phyloP scores from a whole-genome alignment of 2,797 vertebrate species.

The Hoplostethus mediterraneus region DNA sequence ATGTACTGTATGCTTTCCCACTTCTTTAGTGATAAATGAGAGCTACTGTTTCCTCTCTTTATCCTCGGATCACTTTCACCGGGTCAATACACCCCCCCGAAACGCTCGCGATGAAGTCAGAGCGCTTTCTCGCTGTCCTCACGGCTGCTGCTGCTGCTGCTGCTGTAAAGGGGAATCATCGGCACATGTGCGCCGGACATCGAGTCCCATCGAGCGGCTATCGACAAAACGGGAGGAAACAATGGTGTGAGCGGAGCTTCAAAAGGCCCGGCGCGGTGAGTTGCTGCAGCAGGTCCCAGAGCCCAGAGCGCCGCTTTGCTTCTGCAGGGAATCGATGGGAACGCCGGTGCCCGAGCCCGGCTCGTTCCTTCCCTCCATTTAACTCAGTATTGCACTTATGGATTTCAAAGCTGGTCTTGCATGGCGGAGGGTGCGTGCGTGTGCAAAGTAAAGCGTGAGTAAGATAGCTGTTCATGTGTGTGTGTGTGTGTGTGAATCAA shows the following conservation, averaged over 20 bases:
- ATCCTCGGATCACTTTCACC: neutral
- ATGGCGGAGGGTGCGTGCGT: neutral
- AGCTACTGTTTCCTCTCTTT: neutral
- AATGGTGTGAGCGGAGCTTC: slow-evolving; percentile 48
- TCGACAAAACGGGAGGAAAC: slow-evolving; percentile 52
- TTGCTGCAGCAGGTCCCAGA: slow-evolving; percentile 49
- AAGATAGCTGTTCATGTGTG: neutral
- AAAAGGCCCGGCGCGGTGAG: slow-evolving; percentile 44
- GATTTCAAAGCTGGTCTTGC: neutral
- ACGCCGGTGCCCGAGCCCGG: no score
- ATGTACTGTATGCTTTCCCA: no score
- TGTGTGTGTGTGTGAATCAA: slow-evolving; percentile 10
- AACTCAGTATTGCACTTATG: slow-evolving; percentile 16
- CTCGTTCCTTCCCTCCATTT: slow-evolving; percentile 7
- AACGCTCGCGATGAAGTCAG: slow-evolving; percentile 2
- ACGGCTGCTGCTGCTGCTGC: no score
- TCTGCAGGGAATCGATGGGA: slow-evolving; percentile 66
- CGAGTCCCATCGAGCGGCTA: slow-evolving; percentile 54
- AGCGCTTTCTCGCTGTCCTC: slow-evolving; percentile 19
- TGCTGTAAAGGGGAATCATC: slow-evolving; percentile 40
- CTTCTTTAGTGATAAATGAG: neutral
- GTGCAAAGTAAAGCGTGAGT: slow-evolving; percentile 8
- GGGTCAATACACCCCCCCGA: neutral
- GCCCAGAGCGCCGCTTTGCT: slow-evolving; percentile 54
- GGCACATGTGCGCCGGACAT: slow-evolving; percentile 26